These are phyloP conservation scores for Drosophila jambulina DNA, from an alignment of 1,140 invertebrate genomes.

Conservation along the genomic window DNA sequence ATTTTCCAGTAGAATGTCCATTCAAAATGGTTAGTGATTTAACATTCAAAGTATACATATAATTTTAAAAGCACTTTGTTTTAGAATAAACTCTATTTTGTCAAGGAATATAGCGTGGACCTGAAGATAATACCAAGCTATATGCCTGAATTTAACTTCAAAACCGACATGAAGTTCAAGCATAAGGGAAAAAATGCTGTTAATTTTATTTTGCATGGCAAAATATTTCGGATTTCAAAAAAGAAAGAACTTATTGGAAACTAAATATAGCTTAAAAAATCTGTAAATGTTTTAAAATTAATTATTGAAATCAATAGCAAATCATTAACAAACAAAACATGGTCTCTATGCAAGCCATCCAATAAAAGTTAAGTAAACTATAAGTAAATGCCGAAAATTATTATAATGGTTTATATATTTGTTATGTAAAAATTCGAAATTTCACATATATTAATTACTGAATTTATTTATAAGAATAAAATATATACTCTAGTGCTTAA, in stretches of 20 bases:
- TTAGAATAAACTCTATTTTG: slow-evolving; percentile 19
- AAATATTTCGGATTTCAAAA: neutral
- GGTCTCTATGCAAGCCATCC: too few species aligned
- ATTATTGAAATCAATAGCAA: too few species aligned
- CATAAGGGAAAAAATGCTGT: neutral
- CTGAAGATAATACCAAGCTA: slow-evolving; percentile 28
- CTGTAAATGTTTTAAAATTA: neutral
- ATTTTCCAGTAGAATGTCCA: slow-evolving; percentile 44
- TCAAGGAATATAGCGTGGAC: slow-evolving; percentile 30
- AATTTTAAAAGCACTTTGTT: neutral
- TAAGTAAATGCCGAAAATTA: too few species aligned
- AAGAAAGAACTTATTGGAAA: neutral
- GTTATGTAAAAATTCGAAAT: too few species aligned
- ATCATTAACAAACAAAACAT: too few species aligned
- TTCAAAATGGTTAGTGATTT: slow-evolving; percentile 26
- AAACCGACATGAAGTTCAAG: neutral
- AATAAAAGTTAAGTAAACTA: too few species aligned
- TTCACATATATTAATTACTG: too few species aligned
- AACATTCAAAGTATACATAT: too few species aligned
- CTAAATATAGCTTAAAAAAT: neutral
- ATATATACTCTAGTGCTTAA: too few species aligned
- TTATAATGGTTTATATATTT: too few species aligned
- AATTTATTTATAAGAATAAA: too few species aligned
- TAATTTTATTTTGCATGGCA: neutral
- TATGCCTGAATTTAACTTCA: slow-evolving; percentile 12